A percentile compares a stretch with the other conserved stretches of the same genome.
These are phyloP conservation scores for Drosophila chauvacae DNA, from an alignment of 1,140 invertebrate species.

Conservation along the genomic window DNA sequence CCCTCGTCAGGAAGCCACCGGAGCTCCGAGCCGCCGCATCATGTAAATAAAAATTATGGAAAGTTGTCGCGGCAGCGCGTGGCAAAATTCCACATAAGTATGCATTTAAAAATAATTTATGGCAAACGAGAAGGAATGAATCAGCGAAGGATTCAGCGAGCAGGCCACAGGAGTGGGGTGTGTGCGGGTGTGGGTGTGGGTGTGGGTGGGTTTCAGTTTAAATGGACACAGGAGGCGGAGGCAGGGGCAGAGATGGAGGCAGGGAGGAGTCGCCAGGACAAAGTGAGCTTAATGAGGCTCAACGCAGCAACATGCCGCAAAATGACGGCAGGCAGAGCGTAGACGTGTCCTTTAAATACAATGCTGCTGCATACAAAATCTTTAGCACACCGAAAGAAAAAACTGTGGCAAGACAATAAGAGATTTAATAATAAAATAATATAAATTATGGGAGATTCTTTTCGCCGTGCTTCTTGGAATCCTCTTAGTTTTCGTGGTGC, in stretches of 20 bases:
- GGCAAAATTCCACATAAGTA: conserved; percentile 73
- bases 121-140: conserved; percentile 39
- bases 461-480: not conserved
- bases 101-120: conserved; percentile 76
- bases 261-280: conserved; percentile 29
- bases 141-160: conserved; percentile 7
- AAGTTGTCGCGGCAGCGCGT: conserved; percentile 65
- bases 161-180: too few relatives aligned
- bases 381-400: not conserved
- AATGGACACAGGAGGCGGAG: conserved; percentile 31
- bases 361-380: conserved; percentile 12
- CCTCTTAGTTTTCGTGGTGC: not conserved
- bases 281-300: conserved; percentile 75
- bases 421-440: not conserved
- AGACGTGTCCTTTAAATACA: conserved; percentile 20
- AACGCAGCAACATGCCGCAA: conserved; percentile 63
- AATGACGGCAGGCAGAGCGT: conserved; percentile 9
- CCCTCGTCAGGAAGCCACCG: not conserved
- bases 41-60: conserved; percentile 71
- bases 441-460: not conserved
- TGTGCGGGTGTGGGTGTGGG: not conserved
- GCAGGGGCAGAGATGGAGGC: not conserved
- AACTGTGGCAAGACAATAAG: not conserved
- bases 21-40: conserved; percentile 16
- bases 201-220: conserved; percentile 18